A percentile compares a stretch with the other conserved stretches of the same genome.
Conservation (phyloP, 2,113 vertebrate species). For the Dinomys branickii region DNA sequence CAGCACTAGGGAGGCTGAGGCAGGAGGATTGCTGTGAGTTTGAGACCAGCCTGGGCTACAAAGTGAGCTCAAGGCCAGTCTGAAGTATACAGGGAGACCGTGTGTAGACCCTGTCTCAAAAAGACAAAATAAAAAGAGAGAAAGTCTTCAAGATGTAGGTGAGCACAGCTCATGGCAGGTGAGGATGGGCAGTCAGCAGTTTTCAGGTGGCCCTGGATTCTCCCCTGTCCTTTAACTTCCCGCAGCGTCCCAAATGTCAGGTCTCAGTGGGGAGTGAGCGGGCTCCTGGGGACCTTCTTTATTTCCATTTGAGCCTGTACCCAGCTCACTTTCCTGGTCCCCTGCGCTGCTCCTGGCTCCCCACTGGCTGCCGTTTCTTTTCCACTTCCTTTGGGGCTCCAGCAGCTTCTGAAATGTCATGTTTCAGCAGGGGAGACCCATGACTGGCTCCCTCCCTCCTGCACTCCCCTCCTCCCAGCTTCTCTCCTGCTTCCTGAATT, state of each 20-base stretch:
- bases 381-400: slow-evolving; percentile 55
- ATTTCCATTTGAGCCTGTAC: slow-evolving; percentile 4
- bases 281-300: slow-evolving; percentile 53
- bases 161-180: neutral
- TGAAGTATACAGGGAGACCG: too few species aligned
- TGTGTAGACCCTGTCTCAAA: too few species aligned
- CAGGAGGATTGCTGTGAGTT: too few species aligned
- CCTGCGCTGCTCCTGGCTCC: slow-evolving; percentile 39
- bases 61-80: too few species aligned
- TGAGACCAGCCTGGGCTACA: too few species aligned
- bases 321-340: neutral
- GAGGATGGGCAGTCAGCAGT: neutral
- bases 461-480: neutral
- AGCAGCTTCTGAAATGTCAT: slow-evolving; percentile 75
- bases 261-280: slow-evolving; percentile 59
- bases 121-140: too few species aligned
- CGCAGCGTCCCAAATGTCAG: slow-evolving; percentile 68
- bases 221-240: slow-evolving; percentile 29
- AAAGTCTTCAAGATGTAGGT: neutral
- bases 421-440: slow-evolving; percentile 59
- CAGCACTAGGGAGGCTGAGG: too few species aligned
- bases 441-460: neutral
- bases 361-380: slow-evolving; percentile 68
- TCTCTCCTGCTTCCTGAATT: neutral
- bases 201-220: neutral